Evolutionary conservation across 2,888 invertebrate genomes (phyloP).

Genomic region (Sycophila texana): DNA sequence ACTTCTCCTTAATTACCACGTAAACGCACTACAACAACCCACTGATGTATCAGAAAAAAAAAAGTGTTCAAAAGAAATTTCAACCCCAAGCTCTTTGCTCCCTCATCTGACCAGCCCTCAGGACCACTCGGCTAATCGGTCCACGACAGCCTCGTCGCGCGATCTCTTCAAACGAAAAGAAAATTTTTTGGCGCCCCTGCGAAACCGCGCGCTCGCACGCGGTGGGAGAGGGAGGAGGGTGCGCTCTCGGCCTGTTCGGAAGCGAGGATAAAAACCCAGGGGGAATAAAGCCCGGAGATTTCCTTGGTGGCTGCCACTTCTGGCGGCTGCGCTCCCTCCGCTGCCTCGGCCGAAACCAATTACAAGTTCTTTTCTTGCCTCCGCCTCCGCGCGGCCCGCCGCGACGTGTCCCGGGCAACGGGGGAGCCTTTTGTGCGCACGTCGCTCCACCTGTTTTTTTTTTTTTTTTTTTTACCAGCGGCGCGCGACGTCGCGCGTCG

Average conservation of each 20-base stretch:
- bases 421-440: conserved; percentile 39
- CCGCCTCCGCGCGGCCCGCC: conserved; percentile 1
- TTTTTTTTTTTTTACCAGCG: neutral
- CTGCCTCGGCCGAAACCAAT: conserved; percentile 57
- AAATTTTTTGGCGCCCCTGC: too few relatives aligned
- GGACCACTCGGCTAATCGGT: too few relatives aligned
- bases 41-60: too few relatives aligned
- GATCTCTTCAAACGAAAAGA: too few relatives aligned
- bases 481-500: conserved; percentile 26
- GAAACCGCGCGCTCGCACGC: too few relatives aligned
- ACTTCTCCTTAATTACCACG: too few relatives aligned
- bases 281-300: conserved; percentile 56
- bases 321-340: conserved; percentile 17
- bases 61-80: too few relatives aligned
- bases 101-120: too few relatives aligned
- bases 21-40: too few relatives aligned
- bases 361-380: conserved; percentile 59
- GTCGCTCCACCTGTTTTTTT: conserved; percentile 27
- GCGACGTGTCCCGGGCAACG: conserved; percentile 17
- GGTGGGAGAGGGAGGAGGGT: neutral
- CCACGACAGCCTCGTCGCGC: too few relatives aligned
- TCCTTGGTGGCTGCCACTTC: conserved; percentile 56
- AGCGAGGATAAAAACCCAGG: conserved; percentile 43
- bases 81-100: too few relatives aligned
- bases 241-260: neutral